Evolutionary conservation across 1,140 invertebrate genomes (phyloP).

Genomic region (Rhizoglyphus robini): DNA sequence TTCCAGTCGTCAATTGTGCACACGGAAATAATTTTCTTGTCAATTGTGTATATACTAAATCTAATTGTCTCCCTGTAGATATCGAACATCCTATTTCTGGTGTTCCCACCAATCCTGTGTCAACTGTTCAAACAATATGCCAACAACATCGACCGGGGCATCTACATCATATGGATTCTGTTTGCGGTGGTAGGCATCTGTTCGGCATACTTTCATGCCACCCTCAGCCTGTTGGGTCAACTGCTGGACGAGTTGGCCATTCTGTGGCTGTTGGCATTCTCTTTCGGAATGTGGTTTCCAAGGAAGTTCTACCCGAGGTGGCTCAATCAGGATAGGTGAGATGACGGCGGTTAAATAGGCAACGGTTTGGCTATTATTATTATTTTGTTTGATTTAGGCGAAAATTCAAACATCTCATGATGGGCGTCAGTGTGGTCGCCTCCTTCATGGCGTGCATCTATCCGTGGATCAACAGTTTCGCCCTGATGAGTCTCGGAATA

Average conservation of each 20-base stretch:
- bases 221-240: conserved; percentile 60
- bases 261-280: conserved; percentile 61
- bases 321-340: conserved; percentile 49
- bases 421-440: conserved; percentile 44
- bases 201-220: conserved; percentile 68
- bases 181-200: conserved; percentile 60
- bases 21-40: no score
- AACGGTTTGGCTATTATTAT: conserved; percentile 10
- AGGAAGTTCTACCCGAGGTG: conserved; percentile 51
- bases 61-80: conserved; percentile 21
- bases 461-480: conserved; percentile 60
- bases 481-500: conserved; percentile 54
- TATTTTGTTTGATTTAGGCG: conserved; percentile 18
- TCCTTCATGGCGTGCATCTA: conserved; percentile 53
- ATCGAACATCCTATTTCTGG: conserved; percentile 54
- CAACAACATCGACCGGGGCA: conserved; percentile 52
- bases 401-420: conserved; percentile 28
- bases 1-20: no score
- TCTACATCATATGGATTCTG: conserved; percentile 59
- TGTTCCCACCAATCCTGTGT: conserved; percentile 58
- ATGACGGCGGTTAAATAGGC: no score
- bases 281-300: conserved; percentile 56
- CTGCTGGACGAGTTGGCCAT: conserved; percentile 63
- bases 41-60: background rate
- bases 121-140: conserved; percentile 59